Evolutionary conservation across 2,113 vertebrate species (phyloP).

Genomic region (Pycnonotus jocosus): DNA sequence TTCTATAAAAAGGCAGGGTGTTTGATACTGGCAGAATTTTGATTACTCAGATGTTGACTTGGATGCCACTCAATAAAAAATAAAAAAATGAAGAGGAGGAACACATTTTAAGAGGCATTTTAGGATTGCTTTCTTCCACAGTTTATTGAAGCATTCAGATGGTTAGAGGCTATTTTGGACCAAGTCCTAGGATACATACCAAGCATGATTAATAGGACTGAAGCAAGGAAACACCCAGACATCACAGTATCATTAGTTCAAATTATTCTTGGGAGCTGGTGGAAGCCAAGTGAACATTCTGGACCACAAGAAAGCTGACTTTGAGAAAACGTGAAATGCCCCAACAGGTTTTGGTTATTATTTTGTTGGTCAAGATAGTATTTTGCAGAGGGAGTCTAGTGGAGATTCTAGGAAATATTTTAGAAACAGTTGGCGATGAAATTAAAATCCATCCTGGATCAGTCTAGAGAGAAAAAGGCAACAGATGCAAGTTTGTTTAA

Average conservation of each 20-base stretch:
- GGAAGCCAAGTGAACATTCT: conserved; percentile 30
- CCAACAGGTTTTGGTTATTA: conserved; percentile 12
- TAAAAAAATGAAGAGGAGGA: conserved; percentile 46
- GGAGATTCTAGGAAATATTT: background rate
- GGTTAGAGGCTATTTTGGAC: conserved; percentile 71
- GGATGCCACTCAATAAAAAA: conserved; percentile 52
- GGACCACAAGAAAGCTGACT: conserved; percentile 31
- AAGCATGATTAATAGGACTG: conserved; percentile 61
- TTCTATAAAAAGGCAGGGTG: conserved; percentile 27
- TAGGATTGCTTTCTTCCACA: conserved; percentile 60
- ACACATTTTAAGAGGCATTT: conserved; percentile 61
- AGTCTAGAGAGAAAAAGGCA: background rate
- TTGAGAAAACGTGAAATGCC: background rate
- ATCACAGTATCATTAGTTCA: conserved; percentile 48
- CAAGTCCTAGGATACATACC: conserved; percentile 61
- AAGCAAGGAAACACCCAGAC: conserved; percentile 38
- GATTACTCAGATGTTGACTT: conserved; percentile 73
- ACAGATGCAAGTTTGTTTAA: conserved; percentile 37
- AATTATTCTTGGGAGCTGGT: conserved; percentile 31
- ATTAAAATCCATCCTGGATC: conserved; percentile 44
- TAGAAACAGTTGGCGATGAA: conserved; percentile 30
- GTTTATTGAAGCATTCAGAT: conserved; percentile 65
- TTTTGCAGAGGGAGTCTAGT: background rate
- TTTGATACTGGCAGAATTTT: conserved; percentile 74
- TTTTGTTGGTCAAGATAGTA: conserved; percentile 25